These are phyloP conservation scores for Brenthis daphne DNA, from an alignment of 2,888 invertebrate genomes.

Conservation along the genomic window DNA sequence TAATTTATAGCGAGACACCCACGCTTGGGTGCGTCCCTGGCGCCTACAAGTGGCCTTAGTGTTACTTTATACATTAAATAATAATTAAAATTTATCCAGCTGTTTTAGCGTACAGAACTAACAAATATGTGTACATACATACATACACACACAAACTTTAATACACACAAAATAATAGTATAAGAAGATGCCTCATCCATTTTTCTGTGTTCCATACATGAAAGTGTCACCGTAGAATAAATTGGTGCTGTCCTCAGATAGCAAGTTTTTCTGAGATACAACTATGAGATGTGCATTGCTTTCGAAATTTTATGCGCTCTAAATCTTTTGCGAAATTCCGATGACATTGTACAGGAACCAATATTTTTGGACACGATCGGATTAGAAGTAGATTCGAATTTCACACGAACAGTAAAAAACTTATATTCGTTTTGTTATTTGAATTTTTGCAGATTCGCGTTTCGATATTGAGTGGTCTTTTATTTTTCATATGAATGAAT, in stretches of 20 bases:
- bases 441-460: constrained; percentile 3
- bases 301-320: constrained; percentile 19
- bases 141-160: background rate
- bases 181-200: background rate
- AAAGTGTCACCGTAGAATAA: constrained; percentile 27
- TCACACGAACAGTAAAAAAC: constrained; percentile 7
- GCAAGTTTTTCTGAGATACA: constrained; percentile 30
- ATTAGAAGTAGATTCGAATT: constrained; percentile 13
- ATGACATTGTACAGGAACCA: background rate
- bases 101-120: no score
- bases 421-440: constrained; percentile 8
- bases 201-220: background rate
- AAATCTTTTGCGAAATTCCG: constrained; percentile 2
- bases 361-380: constrained; percentile 16
- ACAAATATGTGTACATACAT: no score
- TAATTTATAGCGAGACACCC: no score
- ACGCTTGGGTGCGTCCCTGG: no score
- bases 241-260: constrained; percentile 26
- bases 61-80: no score
- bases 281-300: constrained; percentile 28
- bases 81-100: no score
- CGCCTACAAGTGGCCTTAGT: no score
- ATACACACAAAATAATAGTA: background rate
- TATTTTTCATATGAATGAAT: background rate
- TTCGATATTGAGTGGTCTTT: background rate